Conservation (phyloP, 2,888 invertebrate genomes). For the Antitype chi region DNA sequence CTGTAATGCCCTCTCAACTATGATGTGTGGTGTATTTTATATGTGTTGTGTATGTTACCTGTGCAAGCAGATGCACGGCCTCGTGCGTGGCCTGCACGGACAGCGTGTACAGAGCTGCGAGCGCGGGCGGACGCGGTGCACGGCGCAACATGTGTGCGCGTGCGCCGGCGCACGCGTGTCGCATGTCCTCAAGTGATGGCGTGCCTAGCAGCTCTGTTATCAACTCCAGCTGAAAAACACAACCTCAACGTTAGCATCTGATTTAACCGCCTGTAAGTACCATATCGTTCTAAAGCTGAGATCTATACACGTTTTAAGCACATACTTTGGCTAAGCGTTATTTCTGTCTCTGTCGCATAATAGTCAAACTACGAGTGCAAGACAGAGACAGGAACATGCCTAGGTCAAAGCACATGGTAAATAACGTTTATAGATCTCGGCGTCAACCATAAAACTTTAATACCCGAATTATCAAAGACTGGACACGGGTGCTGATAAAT, state of each 20-base stretch:
- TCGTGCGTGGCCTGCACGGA: constrained; percentile 98
- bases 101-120: constrained; percentile 97
- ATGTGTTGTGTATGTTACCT: constrained; percentile 82
- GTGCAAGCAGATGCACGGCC: constrained; percentile 97
- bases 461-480: not conserved
- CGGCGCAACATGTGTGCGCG: constrained; percentile 97
- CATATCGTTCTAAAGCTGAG: too few relatives aligned
- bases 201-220: constrained; percentile 99
- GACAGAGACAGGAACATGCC: too few relatives aligned
- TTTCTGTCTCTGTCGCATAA: too few relatives aligned
- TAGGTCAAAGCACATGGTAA: too few relatives aligned
- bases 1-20: not conserved
- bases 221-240: constrained; percentile 94
- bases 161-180: constrained; percentile 98
- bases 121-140: constrained; percentile 96
- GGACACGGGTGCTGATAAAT: not conserved
- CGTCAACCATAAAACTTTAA: not conserved
- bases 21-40: constrained; percentile 63
- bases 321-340: too few relatives aligned
- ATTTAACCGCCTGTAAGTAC: too few relatives aligned
- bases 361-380: too few relatives aligned
- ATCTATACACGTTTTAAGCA: too few relatives aligned
- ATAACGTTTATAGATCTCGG: too few relatives aligned
- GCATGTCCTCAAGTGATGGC: constrained; percentile 98
- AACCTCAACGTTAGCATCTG: too few relatives aligned